phyloP scores from a whole-genome alignment of 2,113 vertebrate species.

The Spea multiplicata region DNA sequence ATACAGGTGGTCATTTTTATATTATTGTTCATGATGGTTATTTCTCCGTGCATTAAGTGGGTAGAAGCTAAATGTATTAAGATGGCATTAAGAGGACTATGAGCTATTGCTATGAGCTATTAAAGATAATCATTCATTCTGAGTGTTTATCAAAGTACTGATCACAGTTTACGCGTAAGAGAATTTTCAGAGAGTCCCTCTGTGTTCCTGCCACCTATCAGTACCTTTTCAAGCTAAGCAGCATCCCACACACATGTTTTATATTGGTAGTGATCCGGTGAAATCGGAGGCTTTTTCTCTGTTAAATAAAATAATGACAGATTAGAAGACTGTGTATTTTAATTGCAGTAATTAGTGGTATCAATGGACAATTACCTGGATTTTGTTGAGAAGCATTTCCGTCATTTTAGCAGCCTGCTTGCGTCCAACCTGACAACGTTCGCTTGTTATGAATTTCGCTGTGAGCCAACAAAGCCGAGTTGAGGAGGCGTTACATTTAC shows the following conservation, averaged over 20 bases:
- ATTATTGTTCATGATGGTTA: too few relatives aligned
- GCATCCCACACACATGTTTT: slow-evolving; percentile 49
- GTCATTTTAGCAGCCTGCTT: slow-evolving; percentile 14
- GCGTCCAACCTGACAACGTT: slow-evolving; percentile 19
- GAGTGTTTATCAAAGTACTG: too few relatives aligned
- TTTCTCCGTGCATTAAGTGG: too few relatives aligned
- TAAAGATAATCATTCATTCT: too few relatives aligned
- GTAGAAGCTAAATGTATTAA: too few relatives aligned
- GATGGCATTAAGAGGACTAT: too few relatives aligned
- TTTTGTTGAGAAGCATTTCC: background rate
- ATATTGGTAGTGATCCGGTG: slow-evolving; percentile 4
- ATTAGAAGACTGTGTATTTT: background rate
- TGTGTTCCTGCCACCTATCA: background rate
- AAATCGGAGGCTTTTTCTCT: slow-evolving; percentile 18
- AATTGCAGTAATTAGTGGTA: background rate
- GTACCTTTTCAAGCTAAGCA: slow-evolving; percentile 49
- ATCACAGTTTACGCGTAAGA: too few relatives aligned
- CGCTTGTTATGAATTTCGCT: slow-evolving; percentile 20
- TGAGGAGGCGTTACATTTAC: slow-evolving; percentile 14
- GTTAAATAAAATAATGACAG: background rate
- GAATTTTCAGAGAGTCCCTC: too few relatives aligned
- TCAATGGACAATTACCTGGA: slow-evolving; percentile 17
- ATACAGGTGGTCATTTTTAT: too few relatives aligned
- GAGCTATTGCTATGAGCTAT: too few relatives aligned
- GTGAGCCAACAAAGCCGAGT: slow-evolving; percentile 7